Evolutionary conservation across 2,113 vertebrate species (phyloP), one percentile per base, ranked within the genome.

Genomic region (Pseudorasbora parva): DNA sequence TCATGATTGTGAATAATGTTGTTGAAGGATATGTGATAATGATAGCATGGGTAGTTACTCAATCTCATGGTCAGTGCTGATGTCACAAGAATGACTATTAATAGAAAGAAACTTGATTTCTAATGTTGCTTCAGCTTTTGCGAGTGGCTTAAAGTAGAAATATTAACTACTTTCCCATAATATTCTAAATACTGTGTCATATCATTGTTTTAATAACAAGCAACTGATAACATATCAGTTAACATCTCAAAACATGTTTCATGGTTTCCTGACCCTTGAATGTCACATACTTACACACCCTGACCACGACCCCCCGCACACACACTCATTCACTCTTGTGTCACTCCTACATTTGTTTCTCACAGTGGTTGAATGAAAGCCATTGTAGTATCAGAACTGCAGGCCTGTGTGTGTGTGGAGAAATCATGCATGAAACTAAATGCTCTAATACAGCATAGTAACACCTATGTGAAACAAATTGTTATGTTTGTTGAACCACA

Each of bases 231-330:
- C n/a, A 15, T 7, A 45, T 72, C 68, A 47, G 68, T 23, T 47
- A 71, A 7, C 11, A 72, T 25, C 41, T 25, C 3, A 47, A 15
- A 72, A 45, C n/a, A 72, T 47, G 21, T 72, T 71, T 23, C 25
- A 7, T 72, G 21, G 68, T n/a, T 72, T 72, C 68, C 43, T 72
- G 41, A 45, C 68, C 68, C 66, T 71, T 71, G 37, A 71, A 45
- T 71, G 68, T 71, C 68, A 23, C 37, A 30, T 30, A 64, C 1
- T 59, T 3, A 66, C 62, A 62, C 51, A 19, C 6, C 51, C 51
- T 54, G 51, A 21, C 51, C 17, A 54, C 17, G 51, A 54, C 51
- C 51, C 51, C 51, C 49, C 17, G 2, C 51, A 54, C 51, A 54
- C 59, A 30, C 64, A 37, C 64, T 68, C 64, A 68, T 68, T 68